Conservation (phyloP, 2,888 invertebrate genomes). For the Troilus luridus region DNA sequence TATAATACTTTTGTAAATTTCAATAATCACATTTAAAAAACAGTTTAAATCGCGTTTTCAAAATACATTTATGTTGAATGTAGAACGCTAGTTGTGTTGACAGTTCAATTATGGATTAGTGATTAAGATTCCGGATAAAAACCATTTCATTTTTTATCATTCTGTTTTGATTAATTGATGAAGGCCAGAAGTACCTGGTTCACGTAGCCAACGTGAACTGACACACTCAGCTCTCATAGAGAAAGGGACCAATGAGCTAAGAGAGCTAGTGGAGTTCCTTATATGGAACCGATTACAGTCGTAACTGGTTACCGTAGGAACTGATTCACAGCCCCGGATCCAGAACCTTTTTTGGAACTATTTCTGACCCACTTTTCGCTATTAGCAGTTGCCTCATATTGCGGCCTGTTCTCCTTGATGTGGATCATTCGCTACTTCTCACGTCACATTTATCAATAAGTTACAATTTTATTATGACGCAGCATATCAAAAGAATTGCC, state of each 20-base stretch:
- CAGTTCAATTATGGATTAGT: too few relatives aligned
- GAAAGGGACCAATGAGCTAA: not conserved
- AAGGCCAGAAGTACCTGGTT: not conserved
- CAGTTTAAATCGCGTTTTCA: too few relatives aligned
- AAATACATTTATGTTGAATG: too few relatives aligned
- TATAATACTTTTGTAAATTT: too few relatives aligned
- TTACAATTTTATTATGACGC: not conserved
- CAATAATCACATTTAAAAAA: too few relatives aligned
- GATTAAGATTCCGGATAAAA: too few relatives aligned
- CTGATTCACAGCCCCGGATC: not conserved
- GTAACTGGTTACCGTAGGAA: not conserved
- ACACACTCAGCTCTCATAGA: not conserved
- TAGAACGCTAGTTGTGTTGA: too few relatives aligned
- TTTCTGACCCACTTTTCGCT: conserved; percentile 32
- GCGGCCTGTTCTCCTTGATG: not conserved
- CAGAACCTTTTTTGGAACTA: conserved; percentile 34
- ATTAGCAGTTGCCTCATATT: not conserved
- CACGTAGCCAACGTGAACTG: not conserved
- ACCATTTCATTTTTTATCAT: not conserved
- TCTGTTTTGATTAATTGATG: not conserved
- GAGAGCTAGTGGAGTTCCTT: not conserved
- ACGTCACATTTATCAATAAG: conserved; percentile 11
- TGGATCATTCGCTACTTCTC: not conserved
- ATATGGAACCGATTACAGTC: not conserved
- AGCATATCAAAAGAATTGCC: not conserved